Evolutionary conservation across 2,797 vertebrate species (phyloP).

Genomic region (Acipenser ruthenus): DNA sequence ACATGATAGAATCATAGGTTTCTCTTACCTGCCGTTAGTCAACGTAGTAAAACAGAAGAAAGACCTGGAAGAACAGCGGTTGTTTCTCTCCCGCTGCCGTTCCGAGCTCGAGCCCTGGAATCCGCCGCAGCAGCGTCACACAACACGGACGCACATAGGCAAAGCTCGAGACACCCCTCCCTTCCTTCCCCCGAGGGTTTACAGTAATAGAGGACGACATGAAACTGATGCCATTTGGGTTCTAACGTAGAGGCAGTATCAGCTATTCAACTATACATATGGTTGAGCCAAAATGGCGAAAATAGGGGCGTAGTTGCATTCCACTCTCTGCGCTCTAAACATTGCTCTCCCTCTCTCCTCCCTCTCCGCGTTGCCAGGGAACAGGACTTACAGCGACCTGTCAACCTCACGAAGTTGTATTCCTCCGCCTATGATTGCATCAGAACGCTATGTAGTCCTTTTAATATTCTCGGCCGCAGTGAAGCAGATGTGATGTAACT

Average conservation of each 20-base stretch:
- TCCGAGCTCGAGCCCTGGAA: constrained; percentile 66
- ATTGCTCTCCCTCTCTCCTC: constrained; percentile 35
- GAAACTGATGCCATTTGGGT: constrained; percentile 59
- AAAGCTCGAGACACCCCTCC: constrained; percentile 35
- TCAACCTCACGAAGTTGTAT: constrained; percentile 45
- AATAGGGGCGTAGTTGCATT: constrained; percentile 33
- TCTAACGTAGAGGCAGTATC: constrained; percentile 27
- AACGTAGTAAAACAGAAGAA: constrained; percentile 43
- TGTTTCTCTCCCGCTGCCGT: constrained; percentile 67
- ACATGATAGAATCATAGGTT: neutral
- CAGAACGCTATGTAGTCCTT: constrained; percentile 55
- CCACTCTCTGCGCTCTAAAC: constrained; percentile 11
- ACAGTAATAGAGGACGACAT: constrained; percentile 15
- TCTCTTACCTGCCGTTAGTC: constrained; percentile 51
- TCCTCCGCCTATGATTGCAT: constrained; percentile 72
- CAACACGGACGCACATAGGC: constrained; percentile 54
- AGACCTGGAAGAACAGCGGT: constrained; percentile 53
- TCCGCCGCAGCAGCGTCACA: constrained; percentile 61
- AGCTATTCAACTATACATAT: constrained; percentile 2
- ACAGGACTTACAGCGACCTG: constrained; percentile 67
- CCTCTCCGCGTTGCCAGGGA: constrained; percentile 71
- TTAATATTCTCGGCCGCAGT: constrained; percentile 15
- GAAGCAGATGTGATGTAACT: neutral
- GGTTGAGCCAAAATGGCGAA: constrained; percentile 54
- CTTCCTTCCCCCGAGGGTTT: constrained; percentile 46